Evolutionary conservation across 64 coral and sea anemone species (phyloP).

Genomic region (Porites lutea): DNA sequence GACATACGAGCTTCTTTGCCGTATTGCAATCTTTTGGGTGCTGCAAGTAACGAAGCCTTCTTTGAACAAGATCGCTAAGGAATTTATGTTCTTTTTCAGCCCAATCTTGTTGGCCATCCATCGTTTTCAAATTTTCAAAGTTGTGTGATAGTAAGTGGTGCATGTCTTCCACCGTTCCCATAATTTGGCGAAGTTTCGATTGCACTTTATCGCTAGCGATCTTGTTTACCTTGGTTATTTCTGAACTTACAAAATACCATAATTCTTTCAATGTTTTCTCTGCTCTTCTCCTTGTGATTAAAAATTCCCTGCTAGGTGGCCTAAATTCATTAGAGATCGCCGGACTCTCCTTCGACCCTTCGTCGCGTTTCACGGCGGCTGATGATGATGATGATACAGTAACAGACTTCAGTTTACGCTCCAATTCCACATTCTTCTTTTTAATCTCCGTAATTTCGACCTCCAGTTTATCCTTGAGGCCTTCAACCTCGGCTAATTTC

Average conservation of each 20-base stretch:
- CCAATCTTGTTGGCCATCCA: conserved; percentile 73
- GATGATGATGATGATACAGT: background rate
- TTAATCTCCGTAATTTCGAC: conserved; percentile 27
- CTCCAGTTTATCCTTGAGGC: conserved; percentile 62
- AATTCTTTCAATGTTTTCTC: conserved; percentile 86
- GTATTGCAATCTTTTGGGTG: conserved; percentile 88
- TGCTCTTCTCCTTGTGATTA: conserved; percentile 67
- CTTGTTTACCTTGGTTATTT: conserved; percentile 85
- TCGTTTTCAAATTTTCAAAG: conserved; percentile 82
- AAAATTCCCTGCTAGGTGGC: background rate
- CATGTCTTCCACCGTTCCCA: conserved; percentile 71
- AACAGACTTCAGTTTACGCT: background rate
- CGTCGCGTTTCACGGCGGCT: background rate
- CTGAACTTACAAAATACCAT: conserved; percentile 96
- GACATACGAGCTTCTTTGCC: conserved; percentile 90
- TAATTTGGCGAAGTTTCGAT: conserved; percentile 55
- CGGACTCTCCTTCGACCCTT: background rate
- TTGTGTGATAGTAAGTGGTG: conserved; percentile 81
- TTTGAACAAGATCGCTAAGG: conserved; percentile 90
- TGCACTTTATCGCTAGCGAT: background rate
- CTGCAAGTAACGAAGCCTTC: conserved; percentile 77
- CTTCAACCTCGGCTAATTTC: conserved; percentile 67
- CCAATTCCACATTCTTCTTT: conserved; percentile 34
- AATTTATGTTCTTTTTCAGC: conserved; percentile 70
- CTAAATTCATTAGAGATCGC: background rate